Percentiles rank a stretch among this genome's conserved stretches.
Evolutionary conservation across 1,140 invertebrate species (phyloP).

Genomic region (Saccostrea echinata): DNA sequence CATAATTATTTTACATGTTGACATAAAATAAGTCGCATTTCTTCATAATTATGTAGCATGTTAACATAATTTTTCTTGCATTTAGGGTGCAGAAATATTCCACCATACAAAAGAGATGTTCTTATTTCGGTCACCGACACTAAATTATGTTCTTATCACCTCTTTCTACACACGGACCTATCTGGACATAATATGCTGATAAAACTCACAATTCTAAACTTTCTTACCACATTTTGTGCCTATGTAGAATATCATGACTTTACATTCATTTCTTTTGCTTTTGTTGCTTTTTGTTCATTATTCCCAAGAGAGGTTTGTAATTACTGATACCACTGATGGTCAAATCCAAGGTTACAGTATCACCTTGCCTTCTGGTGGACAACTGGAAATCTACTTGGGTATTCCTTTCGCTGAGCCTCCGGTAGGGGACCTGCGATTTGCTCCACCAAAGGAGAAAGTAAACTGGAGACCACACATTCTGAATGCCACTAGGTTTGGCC

Average conservation of each 20-base stretch:
- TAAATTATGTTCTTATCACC: no score
- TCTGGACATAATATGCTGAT: no score
- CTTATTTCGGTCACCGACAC: no score
- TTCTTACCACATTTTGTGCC: no score
- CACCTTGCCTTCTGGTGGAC: not conserved
- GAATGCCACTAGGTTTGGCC: constrained; percentile 82
- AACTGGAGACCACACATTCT: constrained; percentile 58
- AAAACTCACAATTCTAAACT: no score
- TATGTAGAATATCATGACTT: not conserved
- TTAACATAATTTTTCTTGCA: no score
- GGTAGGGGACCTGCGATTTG: constrained; percentile 91
- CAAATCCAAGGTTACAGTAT: not conserved
- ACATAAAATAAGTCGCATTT: no score
- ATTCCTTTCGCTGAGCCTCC: constrained; percentile 96
- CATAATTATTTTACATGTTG: no score
- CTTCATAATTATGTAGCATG: no score
- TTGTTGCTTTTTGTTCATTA: not conserved
- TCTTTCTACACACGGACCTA: no score
- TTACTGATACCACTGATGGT: not conserved
- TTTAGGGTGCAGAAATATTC: no score
- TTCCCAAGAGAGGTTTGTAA: not conserved
- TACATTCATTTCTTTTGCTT: not conserved
- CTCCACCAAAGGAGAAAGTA: constrained; percentile 87
- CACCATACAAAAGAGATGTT: no score
- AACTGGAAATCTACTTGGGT: not conserved